These are phyloP conservation scores for Tachystola acroxantha DNA, from an alignment of 2,888 invertebrate species.

Conservation along the genomic window DNA sequence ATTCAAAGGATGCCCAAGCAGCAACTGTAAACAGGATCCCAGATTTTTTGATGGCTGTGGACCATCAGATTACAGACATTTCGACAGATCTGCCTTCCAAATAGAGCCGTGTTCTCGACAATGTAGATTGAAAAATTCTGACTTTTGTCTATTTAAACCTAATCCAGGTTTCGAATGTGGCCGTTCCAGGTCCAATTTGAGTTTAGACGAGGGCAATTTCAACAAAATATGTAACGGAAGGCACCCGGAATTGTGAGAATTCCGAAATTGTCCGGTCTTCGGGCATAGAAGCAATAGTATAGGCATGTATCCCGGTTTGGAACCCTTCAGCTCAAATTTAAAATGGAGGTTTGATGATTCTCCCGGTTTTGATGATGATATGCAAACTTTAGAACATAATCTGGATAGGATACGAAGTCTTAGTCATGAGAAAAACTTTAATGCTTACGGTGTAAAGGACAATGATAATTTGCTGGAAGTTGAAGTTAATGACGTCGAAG, in stretches of 20 bases:
- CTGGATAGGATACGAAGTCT: conserved; percentile 70
- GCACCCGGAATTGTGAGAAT: conserved; percentile 76
- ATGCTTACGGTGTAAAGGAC: conserved; percentile 49
- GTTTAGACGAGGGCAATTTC: conserved; percentile 69
- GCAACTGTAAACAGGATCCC: conserved; percentile 60
- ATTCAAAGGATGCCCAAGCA: conserved; percentile 64
- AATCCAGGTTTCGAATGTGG: conserved; percentile 59
- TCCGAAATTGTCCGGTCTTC: conserved; percentile 71
- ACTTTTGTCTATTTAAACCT: conserved; percentile 68
- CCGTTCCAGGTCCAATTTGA: conserved; percentile 68
- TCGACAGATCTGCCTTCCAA: conserved; percentile 68
- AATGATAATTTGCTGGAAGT: conserved; percentile 66
- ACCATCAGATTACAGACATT: conserved; percentile 60
- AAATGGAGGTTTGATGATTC: conserved; percentile 72
- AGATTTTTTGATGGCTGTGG: conserved; percentile 66
- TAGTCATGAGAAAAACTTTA: conserved; percentile 63
- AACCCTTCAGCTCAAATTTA: conserved; percentile 69
- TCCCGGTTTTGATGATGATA: conserved; percentile 50
- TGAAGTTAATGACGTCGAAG: conserved; percentile 60
- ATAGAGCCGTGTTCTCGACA: conserved; percentile 70
- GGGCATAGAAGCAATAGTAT: conserved; percentile 76
- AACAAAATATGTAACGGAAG: conserved; percentile 67
- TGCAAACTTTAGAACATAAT: conserved; percentile 66
- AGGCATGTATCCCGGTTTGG: conserved; percentile 67
- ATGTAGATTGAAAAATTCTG: conserved; percentile 67